Evolutionary conservation across 2,888 invertebrate species (phyloP).

Genomic region (Anagyrus pseudococci): DNA sequence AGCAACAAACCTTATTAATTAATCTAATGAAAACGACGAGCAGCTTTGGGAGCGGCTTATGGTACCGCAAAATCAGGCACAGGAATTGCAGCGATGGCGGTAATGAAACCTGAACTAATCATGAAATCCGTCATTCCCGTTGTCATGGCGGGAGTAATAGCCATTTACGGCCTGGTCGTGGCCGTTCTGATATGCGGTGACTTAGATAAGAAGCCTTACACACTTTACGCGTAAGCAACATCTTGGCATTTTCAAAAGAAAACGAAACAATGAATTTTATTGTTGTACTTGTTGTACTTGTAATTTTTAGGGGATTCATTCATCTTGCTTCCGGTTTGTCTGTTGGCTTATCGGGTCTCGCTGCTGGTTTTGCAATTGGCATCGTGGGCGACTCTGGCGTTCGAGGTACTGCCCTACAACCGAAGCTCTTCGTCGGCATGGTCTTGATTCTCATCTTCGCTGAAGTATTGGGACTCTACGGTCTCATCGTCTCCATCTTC

Average conservation of each 20-base stretch:
- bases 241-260: too few relatives aligned
- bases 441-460: conserved; percentile 99
- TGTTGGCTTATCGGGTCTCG: conserved; percentile 96
- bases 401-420: conserved; percentile 98
- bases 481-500: conserved; percentile 99
- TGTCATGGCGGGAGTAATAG: conserved; percentile 99
- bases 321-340: conserved; percentile 97
- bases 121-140: conserved; percentile 99
- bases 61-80: conserved; percentile 99
- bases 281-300: conserved; percentile 24
- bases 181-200: conserved; percentile 96
- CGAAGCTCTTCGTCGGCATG: conserved; percentile 99
- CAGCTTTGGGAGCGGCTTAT: conserved; percentile 98
- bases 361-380: conserved; percentile 99
- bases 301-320: conserved; percentile 90
- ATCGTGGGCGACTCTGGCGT: conserved; percentile 99
- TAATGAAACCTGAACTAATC: conserved; percentile 99
- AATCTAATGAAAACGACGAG: neutral
- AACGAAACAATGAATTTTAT: too few relatives aligned
- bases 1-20: too few relatives aligned
- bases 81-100: conserved; percentile 99
- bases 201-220: conserved; percentile 68
- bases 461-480: conserved; percentile 99
- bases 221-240: conserved; percentile 80
- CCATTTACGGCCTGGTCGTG: conserved; percentile 99